Evolutionary conservation across 2,888 invertebrate genomes (phyloP).

Genomic region (Hemaris fuciformis): DNA sequence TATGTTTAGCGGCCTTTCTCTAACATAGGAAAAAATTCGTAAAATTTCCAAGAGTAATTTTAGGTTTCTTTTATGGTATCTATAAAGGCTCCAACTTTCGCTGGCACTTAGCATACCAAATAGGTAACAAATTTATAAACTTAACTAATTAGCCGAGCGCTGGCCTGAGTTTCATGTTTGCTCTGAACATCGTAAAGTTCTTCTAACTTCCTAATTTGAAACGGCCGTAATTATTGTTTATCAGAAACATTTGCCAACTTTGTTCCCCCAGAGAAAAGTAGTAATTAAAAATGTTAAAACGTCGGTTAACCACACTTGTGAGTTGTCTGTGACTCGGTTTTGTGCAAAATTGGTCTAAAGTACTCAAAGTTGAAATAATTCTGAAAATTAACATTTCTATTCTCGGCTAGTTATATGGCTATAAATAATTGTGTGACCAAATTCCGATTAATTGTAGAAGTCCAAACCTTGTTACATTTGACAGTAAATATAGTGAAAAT

Average conservation of each 20-base stretch:
- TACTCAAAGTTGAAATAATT: too few species aligned
- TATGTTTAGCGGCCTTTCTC: background rate
- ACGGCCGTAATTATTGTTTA: slow-evolving; percentile 62
- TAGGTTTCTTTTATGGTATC: slow-evolving; percentile 34
- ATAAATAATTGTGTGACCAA: too few species aligned
- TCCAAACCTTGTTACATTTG: too few species aligned
- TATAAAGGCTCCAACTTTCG: slow-evolving; percentile 45
- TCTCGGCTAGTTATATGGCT: too few species aligned
- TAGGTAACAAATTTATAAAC: slow-evolving; percentile 77
- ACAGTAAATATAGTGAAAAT: too few species aligned
- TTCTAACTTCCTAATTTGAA: slow-evolving; percentile 66
- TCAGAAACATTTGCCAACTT: slow-evolving; percentile 51
- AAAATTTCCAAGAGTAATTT: slow-evolving; percentile 41
- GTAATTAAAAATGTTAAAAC: slow-evolving; percentile 34
- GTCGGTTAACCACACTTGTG: background rate
- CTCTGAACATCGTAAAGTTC: slow-evolving; percentile 60
- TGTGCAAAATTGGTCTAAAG: background rate
- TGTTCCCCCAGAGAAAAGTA: slow-evolving; percentile 37
- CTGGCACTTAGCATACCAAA: slow-evolving; percentile 72
- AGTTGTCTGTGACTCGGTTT: background rate
- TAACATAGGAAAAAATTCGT: slow-evolving; percentile 18
- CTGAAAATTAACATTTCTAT: too few species aligned
- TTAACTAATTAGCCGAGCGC: slow-evolving; percentile 69
- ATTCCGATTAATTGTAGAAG: too few species aligned
- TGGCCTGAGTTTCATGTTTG: slow-evolving; percentile 67